These are phyloP conservation scores for Heliothis peltigera DNA, from an alignment of 2,888 invertebrate species.

Conservation along the genomic window DNA sequence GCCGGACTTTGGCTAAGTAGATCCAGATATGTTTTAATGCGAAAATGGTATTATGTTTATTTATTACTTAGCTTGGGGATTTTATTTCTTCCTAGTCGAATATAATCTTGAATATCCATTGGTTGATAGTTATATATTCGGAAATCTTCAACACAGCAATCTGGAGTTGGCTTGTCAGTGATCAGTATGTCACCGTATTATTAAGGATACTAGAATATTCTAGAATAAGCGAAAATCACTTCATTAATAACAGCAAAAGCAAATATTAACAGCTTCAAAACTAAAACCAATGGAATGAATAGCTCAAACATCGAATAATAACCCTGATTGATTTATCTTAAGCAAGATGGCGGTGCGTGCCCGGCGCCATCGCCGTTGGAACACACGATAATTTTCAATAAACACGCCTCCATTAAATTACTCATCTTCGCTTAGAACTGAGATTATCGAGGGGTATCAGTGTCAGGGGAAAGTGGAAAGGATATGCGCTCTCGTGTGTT, in stretches of 20 bases:
- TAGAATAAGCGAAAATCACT: neutral
- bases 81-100: neutral
- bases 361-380: constrained; percentile 62
- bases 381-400: constrained; percentile 73
- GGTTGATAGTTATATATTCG: neutral
- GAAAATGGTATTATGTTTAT: constrained; percentile 29
- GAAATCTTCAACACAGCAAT: neutral
- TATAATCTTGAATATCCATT: neutral
- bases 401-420: constrained; percentile 70
- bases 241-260: neutral
- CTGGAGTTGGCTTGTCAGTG: neutral
- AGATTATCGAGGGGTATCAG: constrained; percentile 71
- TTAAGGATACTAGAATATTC: too few species aligned
- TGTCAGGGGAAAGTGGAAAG: constrained; percentile 67
- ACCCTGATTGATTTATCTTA: constrained; percentile 72
- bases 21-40: constrained; percentile 44
- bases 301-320: constrained; percentile 63
- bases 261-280: constrained; percentile 39
- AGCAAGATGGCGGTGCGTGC: constrained; percentile 61
- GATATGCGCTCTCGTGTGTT: constrained; percentile 39
- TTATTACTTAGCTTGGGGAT: neutral
- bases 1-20: constrained; percentile 60
- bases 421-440: constrained; percentile 67
- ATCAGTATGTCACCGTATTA: too few species aligned
- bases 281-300: constrained; percentile 58